Evolutionary conservation across 2,888 invertebrate species (phyloP).

Genomic region (Phragmatobia fuliginosa): DNA sequence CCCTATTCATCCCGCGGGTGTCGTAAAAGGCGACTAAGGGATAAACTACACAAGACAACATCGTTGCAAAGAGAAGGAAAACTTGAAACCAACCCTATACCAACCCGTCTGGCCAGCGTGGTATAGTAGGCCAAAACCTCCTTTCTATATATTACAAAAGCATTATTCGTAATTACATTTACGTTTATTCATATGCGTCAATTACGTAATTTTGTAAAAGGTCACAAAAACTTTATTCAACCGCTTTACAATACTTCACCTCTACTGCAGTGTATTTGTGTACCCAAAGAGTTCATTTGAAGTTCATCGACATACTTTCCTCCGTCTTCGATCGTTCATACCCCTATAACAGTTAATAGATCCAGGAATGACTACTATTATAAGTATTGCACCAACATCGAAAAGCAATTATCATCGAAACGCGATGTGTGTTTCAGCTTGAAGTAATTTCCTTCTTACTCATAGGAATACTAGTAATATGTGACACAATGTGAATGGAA

Average conservation of each 20-base stretch:
- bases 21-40: no score
- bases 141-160: no score
- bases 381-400: slow-evolving; percentile 1
- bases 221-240: neutral
- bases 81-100: no score
- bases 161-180: no score
- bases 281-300: neutral
- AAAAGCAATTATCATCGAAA: neutral
- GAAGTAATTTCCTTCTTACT: neutral
- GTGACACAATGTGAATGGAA: neutral
- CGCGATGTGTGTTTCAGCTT: neutral
- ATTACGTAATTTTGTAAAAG: no score
- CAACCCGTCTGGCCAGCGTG: no score
- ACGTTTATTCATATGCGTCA: no score
- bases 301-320: neutral
- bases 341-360: neutral
- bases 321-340: neutral
- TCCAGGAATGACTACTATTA: neutral
- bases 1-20: no score
- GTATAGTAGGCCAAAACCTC: no score
- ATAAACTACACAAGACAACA: no score
- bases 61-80: no score
- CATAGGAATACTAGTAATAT: neutral
- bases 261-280: neutral
- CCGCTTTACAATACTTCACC: neutral